Evolutionary conservation across 2,797 vertebrate species (phyloP), one percentile per base, ranked within the genome.

Genomic region (Chrysocyon brachyurus): DNA sequence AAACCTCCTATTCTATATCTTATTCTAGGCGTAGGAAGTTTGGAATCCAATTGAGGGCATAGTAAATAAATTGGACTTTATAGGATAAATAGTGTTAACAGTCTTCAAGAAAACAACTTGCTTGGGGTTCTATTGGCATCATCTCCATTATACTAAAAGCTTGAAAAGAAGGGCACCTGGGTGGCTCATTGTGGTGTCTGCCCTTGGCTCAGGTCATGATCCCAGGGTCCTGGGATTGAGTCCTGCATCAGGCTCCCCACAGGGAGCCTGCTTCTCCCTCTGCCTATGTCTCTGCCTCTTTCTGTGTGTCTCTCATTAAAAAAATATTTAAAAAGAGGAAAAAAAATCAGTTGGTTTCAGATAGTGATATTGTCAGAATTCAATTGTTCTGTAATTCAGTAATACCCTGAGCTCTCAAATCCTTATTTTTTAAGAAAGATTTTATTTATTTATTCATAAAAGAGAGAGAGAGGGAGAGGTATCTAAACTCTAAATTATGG

Each of bases 61-160:
- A 73, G 31, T 57, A 59, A 79, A 21, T 40, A 75, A 85, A 64
- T 19, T 73, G 79, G 36, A 82, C 36, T 61, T 90, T 56, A 19
- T 61, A 31, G 33, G 52, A 64, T 73, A 90, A 90, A 89, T 4
- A 78, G 36, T 73, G 54, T 87, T 91, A 70, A 81, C 22, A 40
- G 59, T 95, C 40, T 87, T 87, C 28, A 93, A 90, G 66, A 89
- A 89, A 95, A 56, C 16, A 90, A 63, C 12, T 90, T 93, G 19
- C 66, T 81, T 21, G 46, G 31, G 17, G 26, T 90, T 90, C 40
- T 93, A 19, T 54, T 75, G 75, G 57, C 28, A 54, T 75, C 52
- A 82, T 77, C 8, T 92, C 89, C 40, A 12, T 89, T 89, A 49
- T 59, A 66, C 15, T 72, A 57, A 64, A 92, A 85, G 9, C 19